Conservation (phyloP, 2,113 vertebrate species). For the Euleptes europaea region DNA sequence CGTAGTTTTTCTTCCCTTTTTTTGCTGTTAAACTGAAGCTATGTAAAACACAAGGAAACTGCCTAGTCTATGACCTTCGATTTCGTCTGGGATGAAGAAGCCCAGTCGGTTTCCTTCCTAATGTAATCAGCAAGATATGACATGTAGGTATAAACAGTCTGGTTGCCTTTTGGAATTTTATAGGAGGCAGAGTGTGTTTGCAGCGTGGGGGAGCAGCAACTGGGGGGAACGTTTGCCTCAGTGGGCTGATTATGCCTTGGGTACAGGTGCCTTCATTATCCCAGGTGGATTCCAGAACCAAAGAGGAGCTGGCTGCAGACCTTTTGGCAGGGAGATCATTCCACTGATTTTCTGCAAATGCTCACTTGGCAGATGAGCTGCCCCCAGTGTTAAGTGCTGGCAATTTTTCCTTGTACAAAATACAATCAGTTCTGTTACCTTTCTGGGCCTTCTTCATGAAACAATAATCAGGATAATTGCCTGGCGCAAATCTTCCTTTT, state of each 20-base stretch:
- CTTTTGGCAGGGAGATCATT: neutral
- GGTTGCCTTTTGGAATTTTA: slow-evolving; percentile 14
- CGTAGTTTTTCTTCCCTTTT: slow-evolving; percentile 58
- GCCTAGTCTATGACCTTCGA: slow-evolving; percentile 28
- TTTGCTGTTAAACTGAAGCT: slow-evolving; percentile 1
- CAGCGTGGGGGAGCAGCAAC: neutral
- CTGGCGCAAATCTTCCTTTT: neutral
- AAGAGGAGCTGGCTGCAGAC: neutral
- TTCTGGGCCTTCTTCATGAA: slow-evolving; percentile 58
- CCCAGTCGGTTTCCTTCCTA: neutral
- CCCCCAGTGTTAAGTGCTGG: slow-evolving; percentile 55
- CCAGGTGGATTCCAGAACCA: neutral
- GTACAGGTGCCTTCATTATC: neutral
- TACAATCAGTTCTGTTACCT: slow-evolving; percentile 50
- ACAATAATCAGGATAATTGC: slow-evolving; percentile 50
- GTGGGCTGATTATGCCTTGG: slow-evolving; percentile 18
- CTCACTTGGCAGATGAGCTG: slow-evolving; percentile 56
- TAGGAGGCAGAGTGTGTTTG: neutral
- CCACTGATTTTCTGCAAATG: slow-evolving; percentile 31
- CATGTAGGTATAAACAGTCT: neutral
- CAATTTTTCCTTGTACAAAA: slow-evolving; percentile 55
- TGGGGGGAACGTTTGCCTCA: neutral
- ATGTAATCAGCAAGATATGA: neutral
- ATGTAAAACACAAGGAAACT: slow-evolving; percentile 1
- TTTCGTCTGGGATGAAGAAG: slow-evolving; percentile 15